Conservation (phyloP, 2,888 invertebrate species). For the Cacoxenus indagator region DNA sequence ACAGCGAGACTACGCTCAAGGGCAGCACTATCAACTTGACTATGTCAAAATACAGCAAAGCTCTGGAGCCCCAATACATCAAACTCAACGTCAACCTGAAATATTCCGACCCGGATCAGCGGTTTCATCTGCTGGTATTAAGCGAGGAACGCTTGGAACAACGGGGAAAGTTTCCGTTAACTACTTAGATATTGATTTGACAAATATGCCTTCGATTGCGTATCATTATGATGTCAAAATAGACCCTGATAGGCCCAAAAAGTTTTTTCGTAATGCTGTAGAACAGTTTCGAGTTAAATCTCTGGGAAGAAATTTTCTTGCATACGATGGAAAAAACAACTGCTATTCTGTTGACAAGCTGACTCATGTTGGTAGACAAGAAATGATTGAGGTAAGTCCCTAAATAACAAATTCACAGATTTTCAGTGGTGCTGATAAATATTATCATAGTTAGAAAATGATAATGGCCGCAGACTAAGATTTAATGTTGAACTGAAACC, state of each 20-base stretch:
- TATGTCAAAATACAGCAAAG: not conserved
- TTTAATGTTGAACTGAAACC: constrained; percentile 59
- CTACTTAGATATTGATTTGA: constrained; percentile 75
- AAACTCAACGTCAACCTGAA: too few species aligned
- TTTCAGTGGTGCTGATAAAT: not conserved
- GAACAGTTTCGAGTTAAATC: constrained; percentile 59
- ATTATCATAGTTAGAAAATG: constrained; percentile 51
- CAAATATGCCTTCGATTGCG: constrained; percentile 70
- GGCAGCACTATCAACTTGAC: not conserved
- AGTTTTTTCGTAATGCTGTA: constrained; percentile 73
- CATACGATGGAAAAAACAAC: constrained; percentile 82
- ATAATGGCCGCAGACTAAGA: constrained; percentile 40
- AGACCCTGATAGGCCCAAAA: constrained; percentile 79
- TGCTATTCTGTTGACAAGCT: constrained; percentile 71
- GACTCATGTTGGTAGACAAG: constrained; percentile 20
- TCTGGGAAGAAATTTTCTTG: constrained; percentile 73
- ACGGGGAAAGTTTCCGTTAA: constrained; percentile 74
- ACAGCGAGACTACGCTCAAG: constrained; percentile 20
- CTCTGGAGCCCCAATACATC: too few species aligned
- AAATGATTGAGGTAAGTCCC: constrained; percentile 55
- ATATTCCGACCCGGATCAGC: constrained; percentile 15
- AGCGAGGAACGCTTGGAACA: constrained; percentile 69
- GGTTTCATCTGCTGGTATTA: constrained; percentile 34
- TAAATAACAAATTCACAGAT: not conserved
- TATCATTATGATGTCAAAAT: constrained; percentile 88